Evolutionary conservation across 2,888 invertebrate species (phyloP), one percentile per base, ranked within the genome.

Genomic region (Gastracanthus pulcherrimus): DNA sequence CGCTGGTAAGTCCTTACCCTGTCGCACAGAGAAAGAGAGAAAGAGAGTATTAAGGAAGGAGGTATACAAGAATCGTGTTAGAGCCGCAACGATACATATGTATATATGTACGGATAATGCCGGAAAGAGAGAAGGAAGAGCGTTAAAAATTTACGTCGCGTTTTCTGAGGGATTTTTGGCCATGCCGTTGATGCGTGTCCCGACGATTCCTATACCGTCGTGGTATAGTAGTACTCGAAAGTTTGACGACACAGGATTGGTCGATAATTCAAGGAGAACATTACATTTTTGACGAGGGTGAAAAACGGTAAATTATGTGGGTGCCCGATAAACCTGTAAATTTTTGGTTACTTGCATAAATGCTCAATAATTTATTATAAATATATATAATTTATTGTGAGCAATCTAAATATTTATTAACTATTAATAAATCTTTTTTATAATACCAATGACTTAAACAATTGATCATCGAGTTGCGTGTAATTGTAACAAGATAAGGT

Each of bases 1-100:
- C 2, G 98, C 97, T 82, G 98, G 98, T n/a, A 98, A 93, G 88
- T 98, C 98, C 92, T 97, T 98, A 89, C 97, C 98, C 96, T 97
- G 92, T 3, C 31, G 19, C 2, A 19, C 26, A 36, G 41, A 67
- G 38, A n/a, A 29, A 45, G 48, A 9, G 64, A 67, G n/a, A 26
- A 19, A 19, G n/a, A 29, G 34, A 69, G 2, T 16, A 11, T 51
- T 16, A 38, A 11, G 5, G 31, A 29, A 6, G 29, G 16, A 60
- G 13, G 31, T 1, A 41, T 1, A 6, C 26, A 29, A 60, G n/a
- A 60, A 19, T n/a, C n/a, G n/a, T n/a, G n/a, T n/a, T n/a, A n/a
- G n/a, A n/a, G n/a, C n/a, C n/a, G n/a, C 19, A 11, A 23, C 26
- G 38, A n/a, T 31, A 34, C 9, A 70, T 11, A n/a, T 48, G 11